A percentile compares a stretch with the other conserved stretches of the same genome.
Conservation (phyloP, 2,888 invertebrate species). For the Andrena dorsata region DNA sequence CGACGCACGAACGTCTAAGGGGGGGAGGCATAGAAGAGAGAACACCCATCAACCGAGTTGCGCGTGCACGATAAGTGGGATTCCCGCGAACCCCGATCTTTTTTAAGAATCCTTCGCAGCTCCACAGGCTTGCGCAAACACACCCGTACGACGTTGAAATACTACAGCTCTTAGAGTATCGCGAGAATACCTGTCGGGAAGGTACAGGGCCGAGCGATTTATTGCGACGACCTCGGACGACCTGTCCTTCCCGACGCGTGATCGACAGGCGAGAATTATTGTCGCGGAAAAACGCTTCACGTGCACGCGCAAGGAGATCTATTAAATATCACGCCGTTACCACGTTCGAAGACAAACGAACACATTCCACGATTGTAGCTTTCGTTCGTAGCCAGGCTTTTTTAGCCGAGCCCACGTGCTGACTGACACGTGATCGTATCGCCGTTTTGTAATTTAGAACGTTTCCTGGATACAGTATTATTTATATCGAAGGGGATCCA, state of each 20-base stretch:
- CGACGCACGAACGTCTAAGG: constrained; percentile 12
- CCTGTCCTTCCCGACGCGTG: background rate
- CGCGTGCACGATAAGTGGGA: constrained; percentile 28
- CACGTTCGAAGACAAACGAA: constrained; percentile 54
- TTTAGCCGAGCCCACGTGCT: constrained; percentile 1
- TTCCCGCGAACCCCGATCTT: constrained; percentile 10
- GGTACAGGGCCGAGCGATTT: background rate
- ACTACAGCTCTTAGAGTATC: background rate
- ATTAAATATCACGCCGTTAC: constrained; percentile 35
- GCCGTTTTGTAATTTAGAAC: constrained; percentile 27
- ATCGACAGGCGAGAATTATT: background rate
- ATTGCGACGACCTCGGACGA: background rate
- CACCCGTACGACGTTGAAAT: no score
- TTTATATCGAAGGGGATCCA: constrained; percentile 25
- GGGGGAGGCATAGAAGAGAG: background rate
- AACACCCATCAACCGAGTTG: constrained; percentile 24
- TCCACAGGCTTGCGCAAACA: background rate
- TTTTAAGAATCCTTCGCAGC: background rate
- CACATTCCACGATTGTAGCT: constrained; percentile 51
- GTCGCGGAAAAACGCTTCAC: constrained; percentile 1
- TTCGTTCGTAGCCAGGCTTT: constrained; percentile 29
- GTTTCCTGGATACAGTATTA: constrained; percentile 45
- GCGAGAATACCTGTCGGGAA: background rate
- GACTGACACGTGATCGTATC: constrained; percentile 33
- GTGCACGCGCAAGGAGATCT: constrained; percentile 35